Conservation (phyloP, 2,888 invertebrate genomes). For the Bellardia pandia region DNA sequence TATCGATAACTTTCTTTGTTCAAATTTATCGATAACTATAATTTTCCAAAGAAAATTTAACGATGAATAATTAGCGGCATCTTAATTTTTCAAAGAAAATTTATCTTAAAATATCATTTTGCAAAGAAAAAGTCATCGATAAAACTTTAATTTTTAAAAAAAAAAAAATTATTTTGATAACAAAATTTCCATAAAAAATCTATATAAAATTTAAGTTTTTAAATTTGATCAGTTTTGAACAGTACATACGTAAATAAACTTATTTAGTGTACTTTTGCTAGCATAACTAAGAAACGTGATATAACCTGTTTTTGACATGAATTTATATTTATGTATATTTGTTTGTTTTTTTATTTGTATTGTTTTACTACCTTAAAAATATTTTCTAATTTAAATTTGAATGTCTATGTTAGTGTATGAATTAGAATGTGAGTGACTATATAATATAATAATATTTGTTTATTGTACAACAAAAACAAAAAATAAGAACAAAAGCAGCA, state of each 20-base stretch:
- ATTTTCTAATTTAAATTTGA: constrained; percentile 10
- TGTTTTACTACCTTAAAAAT: neutral
- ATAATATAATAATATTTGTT: neutral
- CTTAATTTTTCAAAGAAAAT: too few species aligned
- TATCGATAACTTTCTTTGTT: neutral
- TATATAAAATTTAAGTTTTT: too few species aligned
- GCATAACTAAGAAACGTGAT: neutral
- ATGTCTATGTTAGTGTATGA: neutral
- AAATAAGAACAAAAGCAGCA: neutral
- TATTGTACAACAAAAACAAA: neutral
- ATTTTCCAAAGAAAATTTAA: too few species aligned
- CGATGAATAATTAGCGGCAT: too few species aligned
- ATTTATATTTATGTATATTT: neutral
- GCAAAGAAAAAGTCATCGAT: too few species aligned
- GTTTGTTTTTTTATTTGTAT: neutral
- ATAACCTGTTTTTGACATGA: neutral
- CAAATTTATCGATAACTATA: neutral
- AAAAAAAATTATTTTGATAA: too few species aligned
- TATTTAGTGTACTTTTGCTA: neutral
- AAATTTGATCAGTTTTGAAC: too few species aligned
- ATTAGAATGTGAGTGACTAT: neutral
- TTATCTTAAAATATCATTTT: too few species aligned
- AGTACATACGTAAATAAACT: too few species aligned
- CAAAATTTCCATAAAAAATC: too few species aligned
- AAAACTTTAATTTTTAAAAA: too few species aligned